Percentiles rank a stretch among this genome's conserved stretches.
Conservation (phyloP, 1,140 invertebrate genomes). For the Hestina assimilis region DNA sequence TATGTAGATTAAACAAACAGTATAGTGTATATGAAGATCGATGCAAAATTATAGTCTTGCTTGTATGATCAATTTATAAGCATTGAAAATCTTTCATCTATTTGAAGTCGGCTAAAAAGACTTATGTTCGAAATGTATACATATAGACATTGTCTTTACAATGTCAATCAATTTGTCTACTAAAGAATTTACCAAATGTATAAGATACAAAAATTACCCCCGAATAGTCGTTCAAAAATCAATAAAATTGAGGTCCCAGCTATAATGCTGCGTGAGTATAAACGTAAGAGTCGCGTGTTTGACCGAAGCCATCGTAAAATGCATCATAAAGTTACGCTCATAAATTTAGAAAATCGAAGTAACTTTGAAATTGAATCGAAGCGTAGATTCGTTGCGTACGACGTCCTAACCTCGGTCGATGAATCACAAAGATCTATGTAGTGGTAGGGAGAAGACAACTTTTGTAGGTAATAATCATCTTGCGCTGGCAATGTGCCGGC, state of each 20-base stretch:
- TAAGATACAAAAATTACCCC: background rate
- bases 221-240: conserved; percentile 11
- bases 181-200: too few species aligned
- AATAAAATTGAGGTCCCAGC: conserved; percentile 1
- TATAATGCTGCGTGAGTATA: conserved; percentile 52
- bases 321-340: conserved; percentile 56
- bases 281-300: conserved; percentile 61
- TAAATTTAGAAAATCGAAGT: conserved; percentile 64
- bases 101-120: too few species aligned
- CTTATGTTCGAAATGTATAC: too few species aligned
- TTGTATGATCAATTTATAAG: too few species aligned
- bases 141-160: too few species aligned
- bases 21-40: too few species aligned
- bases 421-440: conserved; percentile 31
- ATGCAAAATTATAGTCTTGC: too few species aligned
- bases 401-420: conserved; percentile 23
- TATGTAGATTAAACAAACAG: too few species aligned
- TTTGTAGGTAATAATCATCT: conserved; percentile 54
- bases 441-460: conserved; percentile 36
- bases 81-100: too few species aligned
- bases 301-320: conserved; percentile 46
- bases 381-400: conserved; percentile 20
- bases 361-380: conserved; percentile 44
- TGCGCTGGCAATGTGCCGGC: conserved; percentile 55
- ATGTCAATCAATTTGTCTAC: too few species aligned